Percentiles rank a stretch among this genome's conserved stretches.
These are phyloP conservation scores for Catharus ustulatus DNA, from an alignment of 2,797 vertebrate genomes.

Conservation along the genomic window DNA sequence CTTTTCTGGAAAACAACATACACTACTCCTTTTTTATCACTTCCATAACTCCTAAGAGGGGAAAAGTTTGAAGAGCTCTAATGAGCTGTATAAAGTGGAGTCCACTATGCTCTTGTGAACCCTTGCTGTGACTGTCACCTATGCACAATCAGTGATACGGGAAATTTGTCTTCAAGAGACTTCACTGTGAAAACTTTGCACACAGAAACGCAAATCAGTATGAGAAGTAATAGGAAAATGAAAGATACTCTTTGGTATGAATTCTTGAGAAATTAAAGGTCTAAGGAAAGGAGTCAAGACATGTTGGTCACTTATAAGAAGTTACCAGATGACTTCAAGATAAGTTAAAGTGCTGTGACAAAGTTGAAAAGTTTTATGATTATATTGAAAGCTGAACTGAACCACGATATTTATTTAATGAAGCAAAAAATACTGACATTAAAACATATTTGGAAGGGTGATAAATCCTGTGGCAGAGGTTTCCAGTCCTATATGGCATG, in stretches of 20 bases:
- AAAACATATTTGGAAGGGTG: not conserved
- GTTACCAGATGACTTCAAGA: not conserved
- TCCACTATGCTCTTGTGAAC: not conserved
- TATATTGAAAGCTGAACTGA: not conserved
- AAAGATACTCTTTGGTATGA: not conserved
- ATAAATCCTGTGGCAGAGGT: not conserved
- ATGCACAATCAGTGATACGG: accelerated
- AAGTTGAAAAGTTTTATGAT: not conserved
- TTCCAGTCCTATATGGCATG: not conserved
- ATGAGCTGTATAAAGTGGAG: not conserved
- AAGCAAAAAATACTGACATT: not conserved
- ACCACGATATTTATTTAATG: not conserved
- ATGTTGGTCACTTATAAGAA: not conserved
- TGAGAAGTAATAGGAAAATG: not conserved
- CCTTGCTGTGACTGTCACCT: not conserved
- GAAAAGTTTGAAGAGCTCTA: not conserved
- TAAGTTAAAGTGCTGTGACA: not conserved
- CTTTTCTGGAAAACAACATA: not conserved
- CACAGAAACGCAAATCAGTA: not conserved
- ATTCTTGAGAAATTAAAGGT: not conserved
- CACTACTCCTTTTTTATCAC: not conserved
- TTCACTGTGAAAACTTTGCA: not conserved
- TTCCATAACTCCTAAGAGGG: not conserved
- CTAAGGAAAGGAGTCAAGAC: not conserved
- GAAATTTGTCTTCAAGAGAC: not conserved